Evolutionary conservation across 1,140 invertebrate genomes (phyloP).

Genomic region (Sarcophaga bullata): DNA sequence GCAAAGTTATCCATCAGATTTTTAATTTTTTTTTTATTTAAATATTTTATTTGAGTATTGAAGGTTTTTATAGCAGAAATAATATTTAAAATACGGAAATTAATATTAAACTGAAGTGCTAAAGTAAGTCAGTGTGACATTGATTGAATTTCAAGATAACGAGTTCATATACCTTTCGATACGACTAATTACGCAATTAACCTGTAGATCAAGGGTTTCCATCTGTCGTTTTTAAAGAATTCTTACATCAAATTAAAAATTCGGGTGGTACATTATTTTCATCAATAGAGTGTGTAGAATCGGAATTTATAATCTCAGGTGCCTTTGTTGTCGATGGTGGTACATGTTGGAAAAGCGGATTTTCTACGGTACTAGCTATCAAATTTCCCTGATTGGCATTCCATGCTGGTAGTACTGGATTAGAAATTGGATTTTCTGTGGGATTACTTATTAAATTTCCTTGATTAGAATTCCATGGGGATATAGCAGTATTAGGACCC

Average conservation of each 20-base stretch:
- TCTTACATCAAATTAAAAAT: neutral
- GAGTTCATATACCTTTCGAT: neutral
- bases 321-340: neutral
- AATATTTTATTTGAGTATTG: neutral
- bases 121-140: neutral
- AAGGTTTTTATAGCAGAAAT: neutral
- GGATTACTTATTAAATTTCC: neutral
- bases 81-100: neutral
- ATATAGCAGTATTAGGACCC: neutral
- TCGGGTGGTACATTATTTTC: neutral
- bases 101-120: neutral
- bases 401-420: neutral
- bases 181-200: too few relatives aligned
- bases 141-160: neutral
- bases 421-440: constrained; percentile 6
- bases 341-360: neutral
- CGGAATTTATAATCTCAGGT: constrained; percentile 17
- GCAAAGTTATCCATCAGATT: too few relatives aligned
- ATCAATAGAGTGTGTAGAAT: constrained; percentile 4
- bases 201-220: neutral
- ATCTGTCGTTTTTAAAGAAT: neutral
- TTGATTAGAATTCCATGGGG: neutral
- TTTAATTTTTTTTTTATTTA: too few relatives aligned
- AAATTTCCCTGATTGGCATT: neutral
- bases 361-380: too few relatives aligned